Evolutionary conservation across 2,797 vertebrate genomes (phyloP), one percentile per base, ranked within the genome.

Genomic region (Premnoplex brunnescens): DNA sequence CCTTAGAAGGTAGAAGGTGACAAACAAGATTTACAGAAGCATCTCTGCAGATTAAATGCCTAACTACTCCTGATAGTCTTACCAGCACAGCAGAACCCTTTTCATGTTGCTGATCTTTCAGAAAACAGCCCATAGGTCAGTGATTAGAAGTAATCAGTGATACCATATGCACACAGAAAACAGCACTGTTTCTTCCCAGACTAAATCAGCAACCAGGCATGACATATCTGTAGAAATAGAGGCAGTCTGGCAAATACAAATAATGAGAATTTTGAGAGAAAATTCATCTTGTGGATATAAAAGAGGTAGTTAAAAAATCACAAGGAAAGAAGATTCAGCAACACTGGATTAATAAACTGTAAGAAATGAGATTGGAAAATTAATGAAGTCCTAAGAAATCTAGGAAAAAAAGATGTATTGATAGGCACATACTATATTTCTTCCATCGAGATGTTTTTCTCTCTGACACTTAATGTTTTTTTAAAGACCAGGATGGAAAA

Each of bases 341-440:
- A 48, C 43, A 62, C 12, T 49, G 46, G 48, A 43, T 93, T 96
- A 93, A 93, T 94, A 93, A 91, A 41, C 18, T 80, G 91, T 67
- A 62, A 82, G 83, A 94, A 95, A 95, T 36, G 58, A 92, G 32
- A 39, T 79, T 92, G 41, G 49, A 43, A 94, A 95, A 95, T 95
- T 72, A 95, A 96, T 87, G 91, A 94, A 91, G 73, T 86, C 60
- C 46, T 85, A 71, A 96, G 84, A 94, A 88, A 82, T 62, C 56
- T 63, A 88, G 39, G 69, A 76, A 84, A 95, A 75, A 95, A 91
- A 85, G 49, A 86, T 85, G 51, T 60, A 67, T 92, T 88, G 20
- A 63, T 48, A 90, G 73, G 27, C 44, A 20, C 55, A 28, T 30
- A 26, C 20, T 73, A 4, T 74, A 69, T 86, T 94, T 92, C 68